These are phyloP conservation scores for Panthera uncia DNA, from an alignment of 2,113 vertebrate genomes.

Conservation along the genomic window DNA sequence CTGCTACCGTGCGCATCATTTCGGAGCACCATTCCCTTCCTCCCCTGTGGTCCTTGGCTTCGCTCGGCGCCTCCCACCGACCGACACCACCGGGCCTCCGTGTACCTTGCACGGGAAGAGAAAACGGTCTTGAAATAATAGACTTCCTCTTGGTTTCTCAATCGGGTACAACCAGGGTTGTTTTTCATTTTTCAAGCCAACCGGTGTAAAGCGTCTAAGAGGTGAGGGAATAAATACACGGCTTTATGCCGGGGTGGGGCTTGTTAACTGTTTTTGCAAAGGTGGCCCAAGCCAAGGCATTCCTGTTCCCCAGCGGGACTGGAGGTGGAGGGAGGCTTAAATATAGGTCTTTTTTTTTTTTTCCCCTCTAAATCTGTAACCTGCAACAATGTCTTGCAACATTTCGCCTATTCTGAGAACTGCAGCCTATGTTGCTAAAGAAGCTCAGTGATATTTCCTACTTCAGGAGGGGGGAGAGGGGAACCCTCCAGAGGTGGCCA, in stretches of 20 bases:
- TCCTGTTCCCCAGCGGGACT: slow-evolving; percentile 12
- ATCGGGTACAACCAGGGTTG: not conserved
- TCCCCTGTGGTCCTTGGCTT: not conserved
- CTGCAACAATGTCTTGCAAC: not conserved
- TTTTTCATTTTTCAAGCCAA: not conserved
- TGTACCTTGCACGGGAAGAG: not conserved
- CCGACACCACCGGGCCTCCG: not conserved
- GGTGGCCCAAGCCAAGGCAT: not conserved
- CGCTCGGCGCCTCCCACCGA: not conserved
- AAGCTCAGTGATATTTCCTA: not conserved
- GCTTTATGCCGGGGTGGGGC: fast-evolving
- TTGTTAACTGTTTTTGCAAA: slow-evolving; percentile 38
- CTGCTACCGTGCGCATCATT: not conserved
- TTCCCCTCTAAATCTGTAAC: not conserved
- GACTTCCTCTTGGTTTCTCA: slow-evolving; percentile 10
- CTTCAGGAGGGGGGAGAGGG: not conserved
- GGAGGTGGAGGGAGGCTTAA: not conserved
- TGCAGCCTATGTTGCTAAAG: not conserved
- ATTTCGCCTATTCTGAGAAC: slow-evolving; percentile 2
- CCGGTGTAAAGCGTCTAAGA: not conserved
- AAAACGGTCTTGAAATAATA: not conserved
- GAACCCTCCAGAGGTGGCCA: not conserved
- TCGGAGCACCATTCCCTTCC: not conserved
- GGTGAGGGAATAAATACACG: slow-evolving; percentile 11
- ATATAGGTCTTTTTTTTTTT: not conserved